Percentiles rank a stretch among this genome's conserved stretches.
Conservation (phyloP, 2,113 vertebrate species). For the Anhinga rufa region DNA sequence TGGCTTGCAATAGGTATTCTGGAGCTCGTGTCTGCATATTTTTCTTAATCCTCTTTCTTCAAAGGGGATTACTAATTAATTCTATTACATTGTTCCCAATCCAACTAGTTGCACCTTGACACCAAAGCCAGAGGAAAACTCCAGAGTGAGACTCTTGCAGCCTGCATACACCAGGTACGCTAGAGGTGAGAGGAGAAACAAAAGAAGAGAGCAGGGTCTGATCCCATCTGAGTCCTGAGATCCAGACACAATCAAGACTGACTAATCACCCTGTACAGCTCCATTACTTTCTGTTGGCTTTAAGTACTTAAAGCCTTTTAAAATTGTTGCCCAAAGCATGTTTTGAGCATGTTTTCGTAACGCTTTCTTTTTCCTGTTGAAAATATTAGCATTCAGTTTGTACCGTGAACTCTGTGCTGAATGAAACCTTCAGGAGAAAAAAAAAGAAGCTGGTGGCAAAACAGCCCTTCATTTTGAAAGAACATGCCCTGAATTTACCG, state of each 20-base stretch:
- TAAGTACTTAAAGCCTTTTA: neutral
- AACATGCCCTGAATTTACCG: neutral
- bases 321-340: neutral
- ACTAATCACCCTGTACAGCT: neutral
- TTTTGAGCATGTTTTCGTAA: neutral
- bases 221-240: neutral
- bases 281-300: neutral
- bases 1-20: neutral
- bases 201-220: neutral
- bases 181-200: neutral
- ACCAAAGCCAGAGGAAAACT: neutral
- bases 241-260: neutral
- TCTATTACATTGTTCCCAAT: rapidly evolving
- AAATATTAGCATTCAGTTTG: neutral
- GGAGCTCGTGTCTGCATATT: neutral
- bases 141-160: too few species aligned
- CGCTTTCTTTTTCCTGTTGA: neutral
- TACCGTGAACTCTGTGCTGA: neutral
- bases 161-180: rapidly evolving
- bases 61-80: neutral
- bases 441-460: neutral
- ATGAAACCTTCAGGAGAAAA: neutral
- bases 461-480: neutral
- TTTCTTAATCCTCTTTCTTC: neutral
- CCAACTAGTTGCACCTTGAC: neutral